These are phyloP conservation scores for Mimas tiliae DNA, from an alignment of 2,888 invertebrate genomes.

Conservation along the genomic window DNA sequence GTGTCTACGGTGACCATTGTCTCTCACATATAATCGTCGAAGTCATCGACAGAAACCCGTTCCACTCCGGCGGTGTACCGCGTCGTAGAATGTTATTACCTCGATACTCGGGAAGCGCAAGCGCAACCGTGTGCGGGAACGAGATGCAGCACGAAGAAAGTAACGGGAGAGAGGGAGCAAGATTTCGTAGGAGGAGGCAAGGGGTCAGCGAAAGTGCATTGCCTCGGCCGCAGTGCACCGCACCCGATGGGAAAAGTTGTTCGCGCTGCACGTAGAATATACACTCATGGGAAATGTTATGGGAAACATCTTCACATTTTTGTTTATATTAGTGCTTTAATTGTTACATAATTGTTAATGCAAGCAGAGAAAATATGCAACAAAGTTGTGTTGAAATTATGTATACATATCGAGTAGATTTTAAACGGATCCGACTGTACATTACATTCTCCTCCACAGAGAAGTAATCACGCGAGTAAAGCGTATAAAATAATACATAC, in stretches of 20 bases:
- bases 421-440: constrained; percentile 5
- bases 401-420: too few relatives aligned
- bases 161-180: constrained; percentile 67
- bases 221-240: constrained; percentile 77
- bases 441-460: constrained; percentile 2
- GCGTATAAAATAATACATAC: constrained; percentile 43
- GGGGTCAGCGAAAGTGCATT: constrained; percentile 85
- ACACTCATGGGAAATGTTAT: constrained; percentile 59
- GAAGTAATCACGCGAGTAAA: constrained; percentile 17
- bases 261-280: constrained; percentile 65
- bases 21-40: constrained; percentile 78
- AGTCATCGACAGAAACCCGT: constrained; percentile 82
- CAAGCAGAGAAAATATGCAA: background rate
- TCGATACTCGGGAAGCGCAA: constrained; percentile 77
- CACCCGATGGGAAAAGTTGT: constrained; percentile 79
- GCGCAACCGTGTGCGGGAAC: constrained; percentile 69
- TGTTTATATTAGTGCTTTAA: background rate
- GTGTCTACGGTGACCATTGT: constrained; percentile 71
- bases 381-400: background rate
- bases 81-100: constrained; percentile 83
- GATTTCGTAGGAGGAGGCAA: constrained; percentile 74
- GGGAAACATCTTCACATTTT: constrained; percentile 31
- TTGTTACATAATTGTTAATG: background rate
- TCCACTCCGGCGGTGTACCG: constrained; percentile 80
- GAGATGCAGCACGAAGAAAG: constrained; percentile 67